Percentiles rank a stretch among this genome's conserved stretches.
phyloP scores from a whole-genome alignment of 1,140 invertebrate genomes.

The Antheraea mylitta region DNA sequence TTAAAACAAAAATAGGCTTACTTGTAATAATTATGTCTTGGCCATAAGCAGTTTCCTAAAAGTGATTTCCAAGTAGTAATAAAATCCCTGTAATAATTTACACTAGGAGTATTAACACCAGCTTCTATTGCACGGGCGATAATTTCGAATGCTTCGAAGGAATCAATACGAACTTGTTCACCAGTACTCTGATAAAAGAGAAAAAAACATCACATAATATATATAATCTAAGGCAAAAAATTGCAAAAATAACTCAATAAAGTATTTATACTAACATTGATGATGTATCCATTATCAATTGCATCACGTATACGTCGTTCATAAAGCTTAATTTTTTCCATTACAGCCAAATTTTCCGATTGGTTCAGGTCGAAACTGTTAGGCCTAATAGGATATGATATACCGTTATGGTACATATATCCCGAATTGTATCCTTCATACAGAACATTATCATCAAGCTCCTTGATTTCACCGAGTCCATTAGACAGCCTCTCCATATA shows the following conservation, averaged over 20 bases:
- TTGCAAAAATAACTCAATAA: background rate
- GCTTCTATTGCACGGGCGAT: conserved; percentile 85
- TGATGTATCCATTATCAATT: conserved; percentile 81
- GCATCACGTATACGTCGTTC: conserved; percentile 81
- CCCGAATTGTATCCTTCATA: conserved; percentile 83
- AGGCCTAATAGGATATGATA: conserved; percentile 82
- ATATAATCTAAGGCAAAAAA: background rate
- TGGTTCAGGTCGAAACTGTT: conserved; percentile 60
- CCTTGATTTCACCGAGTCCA: conserved; percentile 80
- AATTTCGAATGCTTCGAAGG: conserved; percentile 78
- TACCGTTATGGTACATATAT: conserved; percentile 83
- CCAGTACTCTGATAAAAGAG: conserved; percentile 55
- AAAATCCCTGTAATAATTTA: conserved; percentile 81
- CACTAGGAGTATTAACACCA: conserved; percentile 83
- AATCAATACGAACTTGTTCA: conserved; percentile 74
- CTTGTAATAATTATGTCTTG: conserved; percentile 30
- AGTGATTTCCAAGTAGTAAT: conserved; percentile 79
- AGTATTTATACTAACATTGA: conserved; percentile 57
- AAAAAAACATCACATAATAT: background rate
- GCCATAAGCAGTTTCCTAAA: conserved; percentile 68
- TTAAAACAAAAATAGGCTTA: conserved; percentile 19
- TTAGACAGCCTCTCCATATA: conserved; percentile 85
- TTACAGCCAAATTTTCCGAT: conserved; percentile 46
- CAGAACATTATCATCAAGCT: conserved; percentile 79
- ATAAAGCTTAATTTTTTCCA: conserved; percentile 78